Evolutionary conservation across 2,113 vertebrate species (phyloP).

Genomic region (Malurus alboscapulatus): DNA sequence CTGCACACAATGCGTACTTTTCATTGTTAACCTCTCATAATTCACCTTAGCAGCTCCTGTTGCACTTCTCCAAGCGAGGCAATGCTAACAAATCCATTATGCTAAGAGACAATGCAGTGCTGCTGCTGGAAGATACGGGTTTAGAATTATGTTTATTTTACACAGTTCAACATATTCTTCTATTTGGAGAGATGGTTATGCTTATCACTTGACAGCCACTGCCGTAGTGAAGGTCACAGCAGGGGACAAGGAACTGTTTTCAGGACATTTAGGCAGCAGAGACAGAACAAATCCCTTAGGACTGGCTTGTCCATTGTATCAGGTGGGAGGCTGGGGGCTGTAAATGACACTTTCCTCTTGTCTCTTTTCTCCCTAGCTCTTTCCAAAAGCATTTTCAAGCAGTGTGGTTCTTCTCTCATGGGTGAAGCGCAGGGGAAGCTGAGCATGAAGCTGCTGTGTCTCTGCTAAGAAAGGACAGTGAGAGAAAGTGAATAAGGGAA

Average conservation of each 20-base stretch:
- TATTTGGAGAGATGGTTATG: neutral
- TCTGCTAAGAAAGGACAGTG: neutral
- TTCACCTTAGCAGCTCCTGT: constrained; percentile 4
- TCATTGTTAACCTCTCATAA: constrained; percentile 24
- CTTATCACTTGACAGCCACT: neutral
- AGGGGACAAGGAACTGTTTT: neutral
- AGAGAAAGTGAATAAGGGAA: neutral
- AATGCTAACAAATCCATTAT: neutral
- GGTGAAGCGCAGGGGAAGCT: neutral
- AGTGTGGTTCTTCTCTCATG: neutral
- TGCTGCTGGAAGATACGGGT: neutral
- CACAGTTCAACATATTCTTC: neutral
- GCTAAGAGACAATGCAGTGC: neutral
- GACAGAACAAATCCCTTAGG: neutral
- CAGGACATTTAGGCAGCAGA: neutral
- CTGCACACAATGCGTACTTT: neutral
- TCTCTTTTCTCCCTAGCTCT: neutral
- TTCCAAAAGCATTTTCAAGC: neutral
- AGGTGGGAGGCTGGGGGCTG: neutral
- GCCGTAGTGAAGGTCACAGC: neutral
- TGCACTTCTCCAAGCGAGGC: neutral
- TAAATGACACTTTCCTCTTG: neutral
- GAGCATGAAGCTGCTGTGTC: neutral
- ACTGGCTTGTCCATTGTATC: neutral
- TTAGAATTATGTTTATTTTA: constrained; percentile 8